phyloP scores from a whole-genome alignment of 2,113 vertebrate species.

The Colossoma macropomum region DNA sequence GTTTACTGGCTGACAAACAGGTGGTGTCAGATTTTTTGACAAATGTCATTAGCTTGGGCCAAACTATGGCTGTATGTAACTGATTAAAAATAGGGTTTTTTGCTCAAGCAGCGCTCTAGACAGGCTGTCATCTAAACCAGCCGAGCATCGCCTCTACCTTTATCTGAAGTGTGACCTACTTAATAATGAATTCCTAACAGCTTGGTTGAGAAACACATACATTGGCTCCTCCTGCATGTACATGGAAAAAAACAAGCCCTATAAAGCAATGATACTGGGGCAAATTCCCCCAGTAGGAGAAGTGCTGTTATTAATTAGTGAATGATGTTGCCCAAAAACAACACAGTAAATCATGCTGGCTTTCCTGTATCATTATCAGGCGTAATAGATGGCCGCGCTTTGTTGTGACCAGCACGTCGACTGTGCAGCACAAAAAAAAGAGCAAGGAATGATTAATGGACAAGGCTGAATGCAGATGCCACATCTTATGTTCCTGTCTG shows the following conservation, averaged over 20 bases:
- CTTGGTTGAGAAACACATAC: conserved; percentile 30
- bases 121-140: conserved; percentile 37
- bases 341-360: conserved; percentile 46
- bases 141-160: conserved; percentile 39
- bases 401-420: conserved; percentile 41
- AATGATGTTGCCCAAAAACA: conserved; percentile 38
- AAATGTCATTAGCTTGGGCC: conserved; percentile 54
- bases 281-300: conserved; percentile 16
- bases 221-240: conserved; percentile 1
- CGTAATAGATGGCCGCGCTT: conserved; percentile 44
- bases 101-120: conserved; percentile 45
- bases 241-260: not conserved
- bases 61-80: conserved; percentile 44
- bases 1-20: conserved; percentile 52
- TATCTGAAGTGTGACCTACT: conserved; percentile 53
- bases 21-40: conserved; percentile 51
- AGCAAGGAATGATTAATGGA: conserved; percentile 45
- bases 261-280: conserved; percentile 33
- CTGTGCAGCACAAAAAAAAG: conserved; percentile 39
- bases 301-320: conserved; percentile 44
- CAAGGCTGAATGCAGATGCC: conserved; percentile 35
- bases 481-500: conserved; percentile 23
- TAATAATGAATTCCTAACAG: conserved; percentile 47
- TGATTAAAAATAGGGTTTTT: conserved; percentile 42
- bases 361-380: conserved; percentile 44